Evolutionary conservation across 1,140 invertebrate genomes (phyloP).

Genomic region (Caerostris darwini): DNA sequence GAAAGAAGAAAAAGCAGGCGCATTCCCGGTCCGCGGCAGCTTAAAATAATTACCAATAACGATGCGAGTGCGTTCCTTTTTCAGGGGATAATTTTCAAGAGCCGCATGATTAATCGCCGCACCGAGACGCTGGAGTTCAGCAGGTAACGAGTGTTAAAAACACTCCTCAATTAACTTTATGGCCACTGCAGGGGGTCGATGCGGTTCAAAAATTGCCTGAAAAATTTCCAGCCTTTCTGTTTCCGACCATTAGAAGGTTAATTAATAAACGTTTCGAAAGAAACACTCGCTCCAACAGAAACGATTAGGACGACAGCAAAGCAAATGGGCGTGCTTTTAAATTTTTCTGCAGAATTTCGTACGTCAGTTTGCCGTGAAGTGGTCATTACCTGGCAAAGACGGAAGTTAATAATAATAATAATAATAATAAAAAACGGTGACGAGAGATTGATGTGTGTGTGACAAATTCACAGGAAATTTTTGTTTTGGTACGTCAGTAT

Average conservation of each 20-base stretch:
- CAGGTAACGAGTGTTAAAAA: conserved; percentile 58
- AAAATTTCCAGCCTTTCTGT: conserved; percentile 32
- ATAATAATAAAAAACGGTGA: not conserved
- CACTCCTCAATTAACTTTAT: conserved; percentile 69
- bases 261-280: conserved; percentile 46
- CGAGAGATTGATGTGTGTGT: not conserved
- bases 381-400: not conserved
- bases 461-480: conserved; percentile 20
- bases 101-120: conserved; percentile 33
- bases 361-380: not conserved
- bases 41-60: conserved; percentile 58
- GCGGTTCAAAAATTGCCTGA: conserved; percentile 37
- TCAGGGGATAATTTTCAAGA: conserved; percentile 10
- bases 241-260: conserved; percentile 30
- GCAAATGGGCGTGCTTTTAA: not conserved
- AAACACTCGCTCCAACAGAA: not conserved
- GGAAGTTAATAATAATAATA: not conserved
- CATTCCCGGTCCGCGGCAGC: not conserved
- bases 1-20: not conserved
- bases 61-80: conserved; percentile 10
- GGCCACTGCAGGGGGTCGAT: not conserved
- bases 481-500: not conserved
- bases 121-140: conserved; percentile 21
- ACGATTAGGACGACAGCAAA: not conserved
- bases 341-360: conserved; percentile 25